Conservation (phyloP, 2,888 invertebrate genomes). For the Rhodophaea formosa region DNA sequence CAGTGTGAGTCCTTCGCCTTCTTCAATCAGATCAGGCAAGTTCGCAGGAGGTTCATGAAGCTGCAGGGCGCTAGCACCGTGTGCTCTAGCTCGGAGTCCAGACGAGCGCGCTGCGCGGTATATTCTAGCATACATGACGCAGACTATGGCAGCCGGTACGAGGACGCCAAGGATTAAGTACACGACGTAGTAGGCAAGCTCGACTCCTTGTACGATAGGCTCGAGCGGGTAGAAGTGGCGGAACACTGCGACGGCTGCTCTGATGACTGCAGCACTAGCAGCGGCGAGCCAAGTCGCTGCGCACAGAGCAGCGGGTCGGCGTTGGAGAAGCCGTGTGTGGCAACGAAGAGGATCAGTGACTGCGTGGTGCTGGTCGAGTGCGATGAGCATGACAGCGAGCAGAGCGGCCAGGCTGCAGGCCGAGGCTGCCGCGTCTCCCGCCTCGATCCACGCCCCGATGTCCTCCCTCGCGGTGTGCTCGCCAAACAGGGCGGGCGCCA, state of each 20-base stretch:
- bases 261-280: conserved; percentile 57
- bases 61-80: conserved; percentile 76
- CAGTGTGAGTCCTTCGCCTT: conserved; percentile 69
- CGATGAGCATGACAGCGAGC: conserved; percentile 65
- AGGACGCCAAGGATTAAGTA: conserved; percentile 64
- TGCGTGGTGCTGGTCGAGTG: conserved; percentile 80
- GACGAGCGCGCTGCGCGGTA: conserved; percentile 89
- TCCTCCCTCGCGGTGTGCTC: conserved; percentile 83
- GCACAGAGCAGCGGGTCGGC: conserved; percentile 69
- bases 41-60: conserved; percentile 68
- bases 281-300: conserved; percentile 79
- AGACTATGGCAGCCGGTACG: conserved; percentile 82
- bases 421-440: conserved; percentile 75
- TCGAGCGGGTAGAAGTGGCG: conserved; percentile 56
- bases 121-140: conserved; percentile 87
- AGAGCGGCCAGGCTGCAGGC: conserved; percentile 65
- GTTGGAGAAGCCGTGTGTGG: conserved; percentile 73
- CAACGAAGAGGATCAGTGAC: conserved; percentile 77
- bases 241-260: conserved; percentile 57
- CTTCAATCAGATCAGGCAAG: conserved; percentile 66
- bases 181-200: conserved; percentile 61
- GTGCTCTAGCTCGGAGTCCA: conserved; percentile 72
- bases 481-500: conserved; percentile 74
- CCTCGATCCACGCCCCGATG: conserved; percentile 81
- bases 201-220: conserved; percentile 53